Evolutionary conservation across 2,797 vertebrate species (phyloP), one percentile per base, ranked within the genome.

Genomic region (Falco berigora): DNA sequence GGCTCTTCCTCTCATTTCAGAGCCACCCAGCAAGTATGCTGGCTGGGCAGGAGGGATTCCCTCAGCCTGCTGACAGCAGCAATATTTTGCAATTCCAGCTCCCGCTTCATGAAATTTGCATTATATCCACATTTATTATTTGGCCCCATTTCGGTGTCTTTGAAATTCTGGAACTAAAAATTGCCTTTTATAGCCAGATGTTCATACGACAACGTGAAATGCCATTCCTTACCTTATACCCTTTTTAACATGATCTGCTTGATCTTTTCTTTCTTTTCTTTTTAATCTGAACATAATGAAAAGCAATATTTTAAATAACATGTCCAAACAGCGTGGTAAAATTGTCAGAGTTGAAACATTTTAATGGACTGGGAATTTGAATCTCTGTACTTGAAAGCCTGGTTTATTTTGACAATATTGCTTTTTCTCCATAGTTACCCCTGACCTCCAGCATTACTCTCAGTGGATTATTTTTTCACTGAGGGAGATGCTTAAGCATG

Each of bases 401-500:
- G 90, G 96, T 94, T 98, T 97, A 98, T 96, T 97, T 97, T 96
- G 97, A 97, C 95, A 97, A 96, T 95, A 94, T 92, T 96, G 96
- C 96, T 97, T 97, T 96, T 96, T 96, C 92, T 97, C 85, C 90
- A 95, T 92, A 73, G 87, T 95, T 97, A 95, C 97, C 94, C 95
- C 94, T 97, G 98, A 98, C 97, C 97, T 97, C 93, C 89, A 15
- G 73, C 90, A 97, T 97, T 97, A 97, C 97, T 95, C 96, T 95
- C 95, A 67, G 90, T 96, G 97, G 98, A 98, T 98, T 98, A 98
- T 97, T 97, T 97, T 97, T 97, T 96, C 91, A 97, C 97, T 28
- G 74, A 96, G 96, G 86, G 94, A 98, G 98, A 97, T 97, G 94
- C 96, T 98, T 98, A 97, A 97, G 97, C 97, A 97, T 98, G 98